Evolutionary conservation across 1,140 invertebrate species (phyloP).

Genomic region (Coptotermes formosanus): DNA sequence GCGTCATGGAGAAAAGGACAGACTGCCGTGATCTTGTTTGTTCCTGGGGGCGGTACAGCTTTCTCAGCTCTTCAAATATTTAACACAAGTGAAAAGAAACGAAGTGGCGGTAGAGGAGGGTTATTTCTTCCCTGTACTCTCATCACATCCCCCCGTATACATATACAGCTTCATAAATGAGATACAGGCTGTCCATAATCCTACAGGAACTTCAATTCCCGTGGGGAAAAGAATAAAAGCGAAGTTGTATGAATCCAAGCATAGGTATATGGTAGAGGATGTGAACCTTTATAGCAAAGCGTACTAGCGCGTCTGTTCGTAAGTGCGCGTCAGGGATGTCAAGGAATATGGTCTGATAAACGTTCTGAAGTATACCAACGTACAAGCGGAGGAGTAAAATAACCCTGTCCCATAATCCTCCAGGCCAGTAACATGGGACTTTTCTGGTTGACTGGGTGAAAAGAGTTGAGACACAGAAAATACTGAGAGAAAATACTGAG

Average conservation of each 20-base stretch:
- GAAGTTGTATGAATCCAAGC: constrained; percentile 7
- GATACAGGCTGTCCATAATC: constrained; percentile 6
- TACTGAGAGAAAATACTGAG: too few relatives aligned
- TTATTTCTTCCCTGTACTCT: neutral
- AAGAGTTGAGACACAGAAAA: too few relatives aligned
- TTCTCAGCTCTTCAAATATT: constrained; percentile 17
- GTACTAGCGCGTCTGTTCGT: neutral
- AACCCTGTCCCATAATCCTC: too few relatives aligned
- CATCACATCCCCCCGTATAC: neutral
- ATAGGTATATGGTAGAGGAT: neutral
- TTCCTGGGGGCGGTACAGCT: neutral
- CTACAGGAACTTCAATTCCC: neutral
- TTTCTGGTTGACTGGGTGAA: too few relatives aligned
- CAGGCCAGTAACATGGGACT: too few relatives aligned
- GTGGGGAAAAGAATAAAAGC: neutral
- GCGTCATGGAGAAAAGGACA: neutral
- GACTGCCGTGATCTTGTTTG: neutral
- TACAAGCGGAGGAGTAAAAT: too few relatives aligned
- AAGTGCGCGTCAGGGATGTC: neutral
- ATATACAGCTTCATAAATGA: neutral
- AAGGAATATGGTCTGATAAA: neutral
- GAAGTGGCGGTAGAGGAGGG: neutral
- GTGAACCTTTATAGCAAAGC: neutral
- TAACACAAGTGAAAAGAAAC: constrained; percentile 9
- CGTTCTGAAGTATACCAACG: too few relatives aligned